Evolutionary conservation across 2,797 vertebrate genomes (phyloP).

Genomic region (Ctenochaetus hawaiiensis): DNA sequence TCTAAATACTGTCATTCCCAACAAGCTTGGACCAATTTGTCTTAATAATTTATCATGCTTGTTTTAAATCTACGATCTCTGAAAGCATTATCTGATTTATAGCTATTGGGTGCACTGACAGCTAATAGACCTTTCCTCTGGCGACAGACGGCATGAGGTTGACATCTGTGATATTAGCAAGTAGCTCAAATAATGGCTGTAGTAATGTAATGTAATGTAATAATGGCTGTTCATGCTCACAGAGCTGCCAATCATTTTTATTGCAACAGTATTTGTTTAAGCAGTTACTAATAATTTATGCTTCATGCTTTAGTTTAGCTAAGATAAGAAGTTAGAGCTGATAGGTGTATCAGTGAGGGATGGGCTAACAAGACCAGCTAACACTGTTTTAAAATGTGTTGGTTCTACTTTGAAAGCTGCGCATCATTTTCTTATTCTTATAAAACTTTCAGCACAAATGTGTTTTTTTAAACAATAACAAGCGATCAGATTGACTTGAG

Average conservation of each 20-base stretch:
- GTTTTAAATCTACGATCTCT: neutral
- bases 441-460: neutral
- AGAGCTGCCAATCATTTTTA: neutral
- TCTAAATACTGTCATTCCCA: neutral
- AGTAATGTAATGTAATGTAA: too few species aligned
- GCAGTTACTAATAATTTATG: too few species aligned
- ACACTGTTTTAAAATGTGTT: neutral
- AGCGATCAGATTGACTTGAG: too few species aligned
- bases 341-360: neutral
- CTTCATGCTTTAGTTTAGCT: too few species aligned
- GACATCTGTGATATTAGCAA: neutral
- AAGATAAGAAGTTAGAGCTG: neutral
- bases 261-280: too few species aligned
- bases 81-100: neutral
- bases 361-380: neutral
- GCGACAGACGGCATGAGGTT: neutral
- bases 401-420: neutral
- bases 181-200: too few species aligned
- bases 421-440: neutral
- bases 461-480: neutral
- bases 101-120: neutral
- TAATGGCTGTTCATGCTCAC: neutral
- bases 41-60: too few species aligned
- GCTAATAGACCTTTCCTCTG: neutral
- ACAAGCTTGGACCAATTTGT: neutral